Conservation (phyloP, 2,888 invertebrate genomes). For the Argyra leucocephala region DNA sequence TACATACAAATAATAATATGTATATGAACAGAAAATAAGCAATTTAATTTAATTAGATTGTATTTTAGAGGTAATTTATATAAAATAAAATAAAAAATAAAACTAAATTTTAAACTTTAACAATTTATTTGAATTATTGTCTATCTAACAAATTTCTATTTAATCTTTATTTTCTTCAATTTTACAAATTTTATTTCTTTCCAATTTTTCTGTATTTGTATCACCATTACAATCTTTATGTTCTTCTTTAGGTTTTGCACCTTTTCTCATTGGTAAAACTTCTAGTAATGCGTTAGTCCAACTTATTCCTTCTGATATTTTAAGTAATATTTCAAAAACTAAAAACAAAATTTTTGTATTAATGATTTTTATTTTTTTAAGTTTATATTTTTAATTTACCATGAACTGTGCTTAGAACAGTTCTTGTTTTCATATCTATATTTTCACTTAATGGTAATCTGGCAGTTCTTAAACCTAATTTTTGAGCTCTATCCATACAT, state of each 20-base stretch:
- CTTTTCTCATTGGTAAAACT: conserved; percentile 69
- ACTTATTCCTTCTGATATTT: conserved; percentile 62
- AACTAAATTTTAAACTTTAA: too few relatives aligned
- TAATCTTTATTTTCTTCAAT: not conserved
- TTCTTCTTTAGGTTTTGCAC: conserved; percentile 49
- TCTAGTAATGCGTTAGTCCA: conserved; percentile 73
- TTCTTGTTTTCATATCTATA: conserved; percentile 82
- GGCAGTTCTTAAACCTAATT: conserved; percentile 69
- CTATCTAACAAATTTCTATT: not conserved
- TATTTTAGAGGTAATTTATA: too few relatives aligned
- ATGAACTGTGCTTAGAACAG: conserved; percentile 92
- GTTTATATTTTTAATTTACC: conserved; percentile 47
- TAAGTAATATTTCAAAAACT: conserved; percentile 77
- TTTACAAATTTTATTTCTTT: not conserved
- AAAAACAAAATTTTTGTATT: conserved; percentile 34
- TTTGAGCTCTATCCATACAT: conserved; percentile 70
- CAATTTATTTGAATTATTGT: too few relatives aligned
- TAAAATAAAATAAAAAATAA: too few relatives aligned
- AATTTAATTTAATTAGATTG: too few relatives aligned
- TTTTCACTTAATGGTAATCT: conserved; percentile 82
- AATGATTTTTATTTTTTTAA: not conserved
- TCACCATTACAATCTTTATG: conserved; percentile 40
- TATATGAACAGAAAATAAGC: too few relatives aligned
- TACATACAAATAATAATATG: too few relatives aligned
- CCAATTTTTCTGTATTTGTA: conserved; percentile 18